Evolutionary conservation across 2,888 invertebrate species (phyloP), one percentile per base, ranked within the genome.

Genomic region (Sylvicola cinctus): DNA sequence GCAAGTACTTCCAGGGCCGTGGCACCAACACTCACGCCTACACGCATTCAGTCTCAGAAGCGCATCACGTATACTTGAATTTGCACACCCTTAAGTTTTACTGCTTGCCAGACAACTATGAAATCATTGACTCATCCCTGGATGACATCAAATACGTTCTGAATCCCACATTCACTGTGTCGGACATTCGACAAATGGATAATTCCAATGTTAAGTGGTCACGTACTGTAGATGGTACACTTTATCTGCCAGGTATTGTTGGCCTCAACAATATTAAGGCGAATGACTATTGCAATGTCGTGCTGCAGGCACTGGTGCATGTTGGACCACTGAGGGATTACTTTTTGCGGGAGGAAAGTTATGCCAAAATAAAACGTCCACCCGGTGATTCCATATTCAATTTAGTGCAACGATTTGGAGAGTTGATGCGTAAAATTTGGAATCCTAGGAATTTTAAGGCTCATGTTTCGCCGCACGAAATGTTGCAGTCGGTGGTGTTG

Each of bases 391-490:
- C 87, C 3, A 76, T 80, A 36, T 87, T 85, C 50, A 67, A 91
- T 17, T 61, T 99, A 31, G 90, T 93, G 1, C 85, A 87, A 50
- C 61, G 79, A 28, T 96, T 93, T 55, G 96, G 96, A 0, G 96
- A 98, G 53, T 62, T 98, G 17, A 72, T 96, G 61, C 66, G 98
- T 13, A 99, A 99, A 54, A 63, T 99, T 46, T 99, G 98, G 98
- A 98, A 99, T 58, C 95, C 96, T 0, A 66, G 91, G 28, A 96
- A 96, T 49, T 99, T 99, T 54, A 98, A 99, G 59, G 85, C 96
- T 1, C 99, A 99, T 50, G 99, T 99, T 1, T 95, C 93, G 14
- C 99, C 99, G 0, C 99, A 99, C 53, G 98, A 99, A 66, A 99
- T 99, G 96, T 62, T 99, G 16, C 99, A 99, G 51, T 90, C 98